These are phyloP conservation scores for Orthonyx spaldingii DNA, from an alignment of 2,113 vertebrate species.

Conservation along the genomic window DNA sequence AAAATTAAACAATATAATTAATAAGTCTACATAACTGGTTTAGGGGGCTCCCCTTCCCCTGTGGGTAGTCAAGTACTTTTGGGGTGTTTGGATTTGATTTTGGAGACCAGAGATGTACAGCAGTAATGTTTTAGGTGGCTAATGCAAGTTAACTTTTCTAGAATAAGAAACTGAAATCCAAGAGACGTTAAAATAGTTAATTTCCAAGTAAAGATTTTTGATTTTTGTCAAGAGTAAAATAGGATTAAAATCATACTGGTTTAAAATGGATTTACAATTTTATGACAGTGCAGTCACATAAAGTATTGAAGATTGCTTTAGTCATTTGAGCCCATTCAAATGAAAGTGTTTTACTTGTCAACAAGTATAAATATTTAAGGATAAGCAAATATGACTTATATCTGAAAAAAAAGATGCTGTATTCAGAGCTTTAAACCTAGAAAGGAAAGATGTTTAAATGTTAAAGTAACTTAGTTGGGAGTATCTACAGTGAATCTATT, in stretches of 20 bases:
- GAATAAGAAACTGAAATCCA: background rate
- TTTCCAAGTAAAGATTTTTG: background rate
- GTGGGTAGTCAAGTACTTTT: background rate
- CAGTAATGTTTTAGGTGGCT: background rate
- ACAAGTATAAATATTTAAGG: background rate
- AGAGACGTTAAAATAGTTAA: background rate
- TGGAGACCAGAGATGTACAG: background rate
- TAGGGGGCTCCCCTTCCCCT: fast-evolving
- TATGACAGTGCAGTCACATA: background rate
- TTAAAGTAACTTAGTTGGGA: background rate
- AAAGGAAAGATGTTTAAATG: background rate
- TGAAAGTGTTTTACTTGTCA: background rate
- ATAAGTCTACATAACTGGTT: background rate
- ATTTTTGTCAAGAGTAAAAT: background rate
- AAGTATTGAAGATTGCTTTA: background rate
- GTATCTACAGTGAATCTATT: background rate
- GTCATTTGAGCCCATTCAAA: background rate
- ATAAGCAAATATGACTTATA: background rate
- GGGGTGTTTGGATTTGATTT: background rate
- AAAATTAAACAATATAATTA: background rate
- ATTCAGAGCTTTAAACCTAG: background rate
- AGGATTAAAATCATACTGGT: background rate
- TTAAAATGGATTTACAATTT: background rate
- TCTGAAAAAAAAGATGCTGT: background rate
- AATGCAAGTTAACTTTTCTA: background rate